Evolutionary conservation across 1,140 invertebrate species (phyloP), one percentile per base, ranked within the genome.

Genomic region (Pseudomyrmex concolor): DNA sequence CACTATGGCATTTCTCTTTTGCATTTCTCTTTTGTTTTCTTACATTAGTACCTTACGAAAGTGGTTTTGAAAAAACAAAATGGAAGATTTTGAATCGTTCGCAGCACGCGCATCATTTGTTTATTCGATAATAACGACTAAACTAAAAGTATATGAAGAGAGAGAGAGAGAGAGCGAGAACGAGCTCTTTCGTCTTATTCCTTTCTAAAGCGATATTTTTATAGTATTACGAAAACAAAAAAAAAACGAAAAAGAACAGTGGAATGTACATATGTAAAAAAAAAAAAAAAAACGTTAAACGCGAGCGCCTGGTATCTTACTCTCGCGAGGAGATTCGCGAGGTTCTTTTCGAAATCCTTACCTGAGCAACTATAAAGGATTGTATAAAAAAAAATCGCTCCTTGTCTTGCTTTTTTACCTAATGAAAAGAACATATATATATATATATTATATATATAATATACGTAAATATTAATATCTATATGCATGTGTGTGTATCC

Each of bases 141-240:
- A 34, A 34, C 34, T 34, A 34, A 57, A 80, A 80, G 43, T 51
- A 34, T 60, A 70, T 8, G 54, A 78, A 57, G 76, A 59, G 43
- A 7, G 34, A 34, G 34, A 4, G 5, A 17, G 25, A 2, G 25
- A 7, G 34, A 34, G 34, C 34, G 34, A 34, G 34, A 34, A 34
- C 34, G 34, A 70, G 76, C 12, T 86, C 78, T 51, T 54, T 85
- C 71, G 43, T 77, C 51, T 90, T 78, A 86, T 88, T 90, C 84
- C 86, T 82, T 70, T 54, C 84, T 86, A 50, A 88, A 86, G 74
- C 80, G 86, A 89, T 88, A 85, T 85, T 86, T 88, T 88, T 70
- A 68, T 86, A 89, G 70, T 81, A 84, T 88, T 88, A 84, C 64
- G 71, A 82, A 9, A 62, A 72, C 83, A 82, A 59, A 62, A 72